phyloP scores from a whole-genome alignment of 2,113 vertebrate genomes.

The Turnix velox region DNA sequence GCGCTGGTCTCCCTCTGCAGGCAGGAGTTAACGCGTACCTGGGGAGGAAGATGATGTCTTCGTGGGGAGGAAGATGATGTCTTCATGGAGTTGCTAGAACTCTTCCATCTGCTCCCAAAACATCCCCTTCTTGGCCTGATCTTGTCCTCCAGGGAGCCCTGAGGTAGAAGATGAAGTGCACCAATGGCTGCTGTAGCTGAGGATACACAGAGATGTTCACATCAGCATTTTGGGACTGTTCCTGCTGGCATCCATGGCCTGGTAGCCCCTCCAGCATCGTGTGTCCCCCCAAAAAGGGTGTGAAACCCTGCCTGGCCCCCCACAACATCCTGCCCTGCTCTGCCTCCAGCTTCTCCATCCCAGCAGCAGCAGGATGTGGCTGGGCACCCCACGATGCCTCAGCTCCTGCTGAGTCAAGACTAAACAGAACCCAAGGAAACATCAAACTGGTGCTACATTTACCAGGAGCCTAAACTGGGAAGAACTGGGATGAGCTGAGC shows the following conservation, averaged over 20 bases:
- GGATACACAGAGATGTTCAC: fast-evolving
- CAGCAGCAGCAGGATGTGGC: neutral
- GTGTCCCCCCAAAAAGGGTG: fast-evolving
- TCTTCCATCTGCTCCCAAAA: neutral
- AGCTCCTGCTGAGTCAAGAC: fast-evolving
- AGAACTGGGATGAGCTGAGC: neutral
- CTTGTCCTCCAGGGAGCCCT: neutral
- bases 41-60: neutral
- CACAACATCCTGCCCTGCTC: neutral
- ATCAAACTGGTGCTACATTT: fast-evolving
- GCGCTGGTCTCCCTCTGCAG: fast-evolving
- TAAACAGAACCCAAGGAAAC: fast-evolving
- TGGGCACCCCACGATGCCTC: fast-evolving
- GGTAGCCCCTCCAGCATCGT: neutral
- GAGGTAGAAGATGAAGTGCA: neutral
- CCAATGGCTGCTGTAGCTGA: neutral
- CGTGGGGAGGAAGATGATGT: fast-evolving
- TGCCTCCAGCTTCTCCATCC: neutral
- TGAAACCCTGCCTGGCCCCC: neutral
- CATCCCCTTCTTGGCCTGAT: neutral
- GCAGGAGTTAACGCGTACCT: fast-evolving
- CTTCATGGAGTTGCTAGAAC: too few species aligned
- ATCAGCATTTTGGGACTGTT: neutral
- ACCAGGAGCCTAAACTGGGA: neutral
- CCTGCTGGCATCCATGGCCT: neutral